Evolutionary conservation across 2,888 invertebrate genomes (phyloP).

Genomic region (Agrotis segetum): DNA sequence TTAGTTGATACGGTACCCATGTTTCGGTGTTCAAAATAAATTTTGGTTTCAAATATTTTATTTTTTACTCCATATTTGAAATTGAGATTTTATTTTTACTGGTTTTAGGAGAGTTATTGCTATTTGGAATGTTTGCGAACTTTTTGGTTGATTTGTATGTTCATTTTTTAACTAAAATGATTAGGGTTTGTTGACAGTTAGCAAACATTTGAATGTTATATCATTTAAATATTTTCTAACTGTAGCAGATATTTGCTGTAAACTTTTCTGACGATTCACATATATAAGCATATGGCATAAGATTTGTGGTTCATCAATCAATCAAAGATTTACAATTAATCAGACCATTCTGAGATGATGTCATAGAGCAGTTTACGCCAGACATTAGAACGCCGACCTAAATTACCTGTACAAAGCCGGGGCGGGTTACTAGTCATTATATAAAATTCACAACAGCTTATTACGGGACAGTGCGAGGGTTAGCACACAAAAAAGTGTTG

Average conservation of each 20-base stretch:
- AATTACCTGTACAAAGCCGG: too few species aligned
- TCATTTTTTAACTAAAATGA: neutral
- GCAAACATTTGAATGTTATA: too few species aligned
- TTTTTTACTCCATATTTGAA: slow-evolving; percentile 43
- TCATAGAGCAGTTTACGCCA: too few species aligned
- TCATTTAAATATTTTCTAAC: neutral
- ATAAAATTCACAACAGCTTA: neutral
- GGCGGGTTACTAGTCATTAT: neutral
- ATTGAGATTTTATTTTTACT: slow-evolving; percentile 47
- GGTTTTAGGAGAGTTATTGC: slow-evolving; percentile 33
- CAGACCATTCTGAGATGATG: too few species aligned
- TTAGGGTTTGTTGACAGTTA: too few species aligned
- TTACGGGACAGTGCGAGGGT: neutral
- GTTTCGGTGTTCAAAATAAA: slow-evolving; percentile 54
- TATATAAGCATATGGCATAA: too few species aligned
- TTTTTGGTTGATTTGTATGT: slow-evolving; percentile 8
- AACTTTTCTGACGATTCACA: neutral
- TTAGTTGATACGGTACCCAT: slow-evolving; percentile 58
- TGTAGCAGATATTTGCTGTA: neutral
- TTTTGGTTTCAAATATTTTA: slow-evolving; percentile 50
- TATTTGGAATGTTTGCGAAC: slow-evolving; percentile 3
- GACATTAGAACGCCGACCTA: too few species aligned
- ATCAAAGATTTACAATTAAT: too few species aligned
- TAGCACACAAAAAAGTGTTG: slow-evolving; percentile 10
- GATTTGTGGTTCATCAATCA: too few species aligned